Conservation (phyloP, 2,113 vertebrate species). For the Scomber japonicus region DNA sequence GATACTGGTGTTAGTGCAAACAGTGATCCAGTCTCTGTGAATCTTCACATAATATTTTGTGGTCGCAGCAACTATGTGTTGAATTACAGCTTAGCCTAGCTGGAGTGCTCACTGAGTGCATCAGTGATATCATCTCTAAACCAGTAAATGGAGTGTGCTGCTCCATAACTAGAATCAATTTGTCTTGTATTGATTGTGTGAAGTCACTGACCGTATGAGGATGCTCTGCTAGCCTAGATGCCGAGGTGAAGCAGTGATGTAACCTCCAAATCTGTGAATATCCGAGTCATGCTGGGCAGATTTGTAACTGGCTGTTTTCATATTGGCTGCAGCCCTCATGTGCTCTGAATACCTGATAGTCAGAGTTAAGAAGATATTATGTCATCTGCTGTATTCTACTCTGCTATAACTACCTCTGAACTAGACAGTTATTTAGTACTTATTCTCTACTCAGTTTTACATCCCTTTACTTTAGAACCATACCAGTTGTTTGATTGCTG, state of each 20-base stretch:
- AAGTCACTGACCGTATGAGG: constrained; percentile 2
- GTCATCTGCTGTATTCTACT: background rate
- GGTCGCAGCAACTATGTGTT: background rate
- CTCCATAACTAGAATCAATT: background rate
- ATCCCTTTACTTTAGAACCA: too few species aligned
- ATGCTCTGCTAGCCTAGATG: background rate
- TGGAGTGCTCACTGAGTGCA: background rate
- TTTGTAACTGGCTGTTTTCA: background rate
- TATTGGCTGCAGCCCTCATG: background rate
- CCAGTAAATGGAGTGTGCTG: background rate
- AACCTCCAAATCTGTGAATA: background rate
- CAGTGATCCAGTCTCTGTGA: background rate
- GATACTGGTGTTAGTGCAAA: background rate
- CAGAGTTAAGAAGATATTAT: background rate
- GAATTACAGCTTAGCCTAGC: background rate
- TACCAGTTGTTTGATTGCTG: too few species aligned
- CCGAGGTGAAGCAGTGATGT: constrained; percentile 5
- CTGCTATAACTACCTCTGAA: background rate
- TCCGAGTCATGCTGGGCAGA: background rate
- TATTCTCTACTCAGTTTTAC: too few species aligned
- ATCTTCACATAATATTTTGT: background rate
- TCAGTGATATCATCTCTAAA: constrained; percentile 30
- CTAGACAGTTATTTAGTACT: too few species aligned
- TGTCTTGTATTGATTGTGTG: constrained; percentile 28
- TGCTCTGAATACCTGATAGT: background rate